phyloP scores from a whole-genome alignment of 2,797 vertebrate genomes.

The Melanotaenia maccullochi region DNA sequence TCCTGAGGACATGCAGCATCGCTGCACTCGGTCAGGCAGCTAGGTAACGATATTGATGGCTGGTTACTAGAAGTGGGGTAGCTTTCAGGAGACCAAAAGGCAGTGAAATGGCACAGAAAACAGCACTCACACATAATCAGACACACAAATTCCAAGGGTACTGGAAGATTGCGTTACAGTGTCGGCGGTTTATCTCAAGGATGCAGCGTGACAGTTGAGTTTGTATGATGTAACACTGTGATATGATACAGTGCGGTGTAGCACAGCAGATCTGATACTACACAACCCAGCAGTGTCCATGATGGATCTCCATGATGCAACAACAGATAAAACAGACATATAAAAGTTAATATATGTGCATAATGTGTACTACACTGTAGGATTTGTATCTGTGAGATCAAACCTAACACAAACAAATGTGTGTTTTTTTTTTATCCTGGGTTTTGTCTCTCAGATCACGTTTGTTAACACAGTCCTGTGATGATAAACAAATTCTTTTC shows the following conservation, averaged over 20 bases:
- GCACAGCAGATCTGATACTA: conserved; percentile 1
- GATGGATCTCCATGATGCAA: conserved; percentile 6
- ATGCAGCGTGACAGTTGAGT: conserved; percentile 17
- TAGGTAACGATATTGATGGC: conserved; percentile 32
- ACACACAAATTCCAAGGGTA: conserved; percentile 26
- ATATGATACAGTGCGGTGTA: conserved; percentile 3
- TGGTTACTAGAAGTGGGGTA: conserved; percentile 31
- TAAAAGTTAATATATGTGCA: background rate
- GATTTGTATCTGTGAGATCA: background rate
- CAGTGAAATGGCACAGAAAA: conserved; percentile 22
- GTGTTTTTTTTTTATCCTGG: background rate
- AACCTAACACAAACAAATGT: background rate
- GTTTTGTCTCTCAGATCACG: background rate
- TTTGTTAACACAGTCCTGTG: background rate
- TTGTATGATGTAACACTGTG: conserved; percentile 29
- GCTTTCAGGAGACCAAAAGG: conserved; percentile 33
- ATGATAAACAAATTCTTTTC: background rate
- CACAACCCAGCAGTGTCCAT: background rate
- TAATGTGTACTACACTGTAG: too few relatives aligned
- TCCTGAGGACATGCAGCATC: conserved; percentile 25
- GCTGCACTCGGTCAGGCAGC: conserved; percentile 24
- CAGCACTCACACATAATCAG: background rate
- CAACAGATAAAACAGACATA: background rate
- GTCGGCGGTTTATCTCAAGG: conserved; percentile 39
- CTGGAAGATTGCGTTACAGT: conserved; percentile 14